A percentile compares a stretch with the other conserved stretches of the same genome.
phyloP scores from a whole-genome alignment of 2,113 vertebrate genomes.

The Abramis brama region DNA sequence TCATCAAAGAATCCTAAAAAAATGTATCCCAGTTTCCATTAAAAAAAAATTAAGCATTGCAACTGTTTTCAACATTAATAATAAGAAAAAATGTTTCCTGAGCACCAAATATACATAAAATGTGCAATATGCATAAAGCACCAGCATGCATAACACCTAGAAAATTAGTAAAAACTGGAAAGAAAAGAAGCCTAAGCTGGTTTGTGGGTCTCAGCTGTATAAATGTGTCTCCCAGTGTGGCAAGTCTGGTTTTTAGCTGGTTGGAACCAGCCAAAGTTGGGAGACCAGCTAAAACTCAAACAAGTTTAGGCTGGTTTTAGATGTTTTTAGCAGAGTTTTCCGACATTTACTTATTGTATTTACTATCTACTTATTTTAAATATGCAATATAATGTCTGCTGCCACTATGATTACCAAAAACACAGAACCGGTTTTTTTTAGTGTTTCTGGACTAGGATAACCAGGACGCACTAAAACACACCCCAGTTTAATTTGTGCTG shows the following conservation, averaged over 20 bases:
- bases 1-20: background rate
- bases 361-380: background rate
- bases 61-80: background rate
- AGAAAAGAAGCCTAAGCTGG: background rate
- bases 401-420: background rate
- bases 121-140: too few relatives aligned
- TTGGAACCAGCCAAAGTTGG: background rate
- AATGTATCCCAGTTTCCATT: background rate
- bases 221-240: background rate
- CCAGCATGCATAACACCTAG: too few relatives aligned
- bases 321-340: background rate
- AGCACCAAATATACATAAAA: too few relatives aligned
- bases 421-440: too few relatives aligned
- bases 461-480: background rate
- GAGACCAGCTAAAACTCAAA: background rate
- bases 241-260: too few relatives aligned
- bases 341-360: background rate
- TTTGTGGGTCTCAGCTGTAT: background rate
- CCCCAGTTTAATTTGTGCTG: background rate
- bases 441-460: background rate
- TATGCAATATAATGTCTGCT: background rate
- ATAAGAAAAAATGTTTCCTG: background rate
- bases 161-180: background rate
- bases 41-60: background rate
- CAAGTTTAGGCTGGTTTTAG: background rate